Base-by-base conservation (phyloP, 2,113 vertebrate species). In the Dasyornis broadbenti region DNA sequence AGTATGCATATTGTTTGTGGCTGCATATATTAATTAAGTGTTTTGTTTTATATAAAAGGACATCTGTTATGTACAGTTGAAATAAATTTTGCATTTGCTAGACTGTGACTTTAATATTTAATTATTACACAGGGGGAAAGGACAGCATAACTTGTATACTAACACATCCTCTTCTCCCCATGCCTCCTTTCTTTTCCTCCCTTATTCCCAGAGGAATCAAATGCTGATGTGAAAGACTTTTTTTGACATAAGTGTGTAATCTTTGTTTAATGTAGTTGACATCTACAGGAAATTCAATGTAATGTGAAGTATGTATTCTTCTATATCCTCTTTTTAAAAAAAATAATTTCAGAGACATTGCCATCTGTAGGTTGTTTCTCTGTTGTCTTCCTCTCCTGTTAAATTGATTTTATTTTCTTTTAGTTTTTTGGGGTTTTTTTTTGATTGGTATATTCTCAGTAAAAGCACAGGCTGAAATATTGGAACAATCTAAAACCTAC, bases 21-120 rank as follows among this genome's bases (percentile, higher is more conserved):
- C 97, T 98, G 96, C 98, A 97, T 98, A 98, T 97, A 95, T 97
- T 97, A 95, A 98, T 95, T 95, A 97, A 98, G 98, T 99, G 98
- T 98, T 98, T 93, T 98, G 98, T 98, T 98, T 98, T 98, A 98
- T 98, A 97, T 95, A 86, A 95, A 97, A 98, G 97, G 97, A 98
- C 97, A 98, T 98, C 97, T 99, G 98, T 98, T 98, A 98, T 99
- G 99, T 99, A 99, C 98, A 98, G 99, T 99, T 99, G 98, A 99
- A 99, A 99, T 99, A 99, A 99, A 99, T 98, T 99, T 98, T 98
- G 98, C 98, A 98, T 99, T 99, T 99, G 98, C 94, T 99, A 99
- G 98, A 98, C 97, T 68, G 93, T 98, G 98, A 96, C 97, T 98
- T 98, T 96, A 98, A 95, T 97, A 97, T 97, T 97, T 94, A 97